Percentiles rank a stretch among this genome's conserved stretches.
Conservation (phyloP, 2,888 invertebrate species). For the Sialis fuliginosa region DNA sequence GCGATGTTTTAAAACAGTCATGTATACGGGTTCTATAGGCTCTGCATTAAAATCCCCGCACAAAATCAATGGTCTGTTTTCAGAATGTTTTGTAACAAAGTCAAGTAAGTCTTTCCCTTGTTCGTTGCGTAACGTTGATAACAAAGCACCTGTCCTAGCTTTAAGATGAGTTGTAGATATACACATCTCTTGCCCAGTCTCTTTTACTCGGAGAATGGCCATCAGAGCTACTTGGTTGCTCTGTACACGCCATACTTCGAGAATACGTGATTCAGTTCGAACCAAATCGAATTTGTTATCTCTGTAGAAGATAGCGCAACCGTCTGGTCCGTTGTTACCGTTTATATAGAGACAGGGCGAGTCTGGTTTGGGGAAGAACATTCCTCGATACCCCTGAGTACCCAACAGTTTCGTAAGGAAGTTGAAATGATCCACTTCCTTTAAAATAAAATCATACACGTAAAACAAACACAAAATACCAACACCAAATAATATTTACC, state of each 20-base stretch:
- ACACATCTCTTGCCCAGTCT: slow-evolving; percentile 39
- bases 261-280: slow-evolving; percentile 34
- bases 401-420: slow-evolving; percentile 42
- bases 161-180: slow-evolving; percentile 59
- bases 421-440: slow-evolving; percentile 62
- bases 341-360: slow-evolving; percentile 56
- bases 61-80: slow-evolving; percentile 38
- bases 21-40: slow-evolving; percentile 50
- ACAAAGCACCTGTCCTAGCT: slow-evolving; percentile 45
- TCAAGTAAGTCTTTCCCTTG: slow-evolving; percentile 48
- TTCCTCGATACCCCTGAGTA: slow-evolving; percentile 45
- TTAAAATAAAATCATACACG: slow-evolving; percentile 8
- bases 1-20: slow-evolving; percentile 31
- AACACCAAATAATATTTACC: slow-evolving; percentile 18
- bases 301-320: slow-evolving; percentile 58
- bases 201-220: slow-evolving; percentile 31
- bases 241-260: slow-evolving; percentile 56
- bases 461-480: slow-evolving; percentile 1
- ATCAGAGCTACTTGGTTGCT: slow-evolving; percentile 54
- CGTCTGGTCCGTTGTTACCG: slow-evolving; percentile 59
- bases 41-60: slow-evolving; percentile 67
- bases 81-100: slow-evolving; percentile 30
- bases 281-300: slow-evolving; percentile 41
- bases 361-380: slow-evolving; percentile 59
- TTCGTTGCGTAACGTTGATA: slow-evolving; percentile 48